Base-by-base conservation (phyloP, 2,888 invertebrate species). In the Andrena fulva region DNA sequence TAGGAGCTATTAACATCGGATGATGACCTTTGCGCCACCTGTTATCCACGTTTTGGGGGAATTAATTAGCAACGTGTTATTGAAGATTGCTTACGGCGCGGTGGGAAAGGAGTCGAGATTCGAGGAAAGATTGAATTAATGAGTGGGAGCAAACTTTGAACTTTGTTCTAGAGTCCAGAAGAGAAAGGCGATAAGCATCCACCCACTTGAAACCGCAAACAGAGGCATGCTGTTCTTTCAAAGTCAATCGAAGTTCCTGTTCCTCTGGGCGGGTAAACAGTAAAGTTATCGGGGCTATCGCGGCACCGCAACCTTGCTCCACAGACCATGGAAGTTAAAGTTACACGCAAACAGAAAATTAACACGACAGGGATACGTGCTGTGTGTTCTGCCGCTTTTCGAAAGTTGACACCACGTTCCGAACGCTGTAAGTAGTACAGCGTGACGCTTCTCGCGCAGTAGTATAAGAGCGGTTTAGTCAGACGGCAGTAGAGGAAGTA, bases 271-370 rank as follows among this genome's bases (percentile, higher is more conserved):
- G 50, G 27, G 48, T 20, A 75, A 75, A 70, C 70, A 77, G 2
- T 5, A n/a, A 50, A 42, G 50, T 70, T 77, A 7, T 27, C 3
- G 16, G 10, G 64, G 31, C 24, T 75, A 62, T 77, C 63, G 54
- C 27, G 31, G 63, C 54, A 50, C 48, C 63, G 54, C 70, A 50
- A 64, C 10, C 64, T 77, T 77, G 7, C 31, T 56, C 70, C 64
- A 6, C n/a, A 56, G 48, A 16, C 10, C 31, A 20, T 10, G 7
- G 10, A 56, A 2, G 3, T 20, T 52, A 42, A 62, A 52, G 75
- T 62, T 52, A 69, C 54, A 64, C 64, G 56, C 20, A 56, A 70
- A 54, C 31, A 10, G 54, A 20, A 70, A 77, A 70, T 70, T 64
- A 56, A n/a, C 20, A n/a, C 50, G 48, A n/a, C 42, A 42, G 52